Percentiles rank a stretch among this genome's conserved stretches.
Conservation (phyloP, 2,888 invertebrate species). For the Hylaea fasciaria region DNA sequence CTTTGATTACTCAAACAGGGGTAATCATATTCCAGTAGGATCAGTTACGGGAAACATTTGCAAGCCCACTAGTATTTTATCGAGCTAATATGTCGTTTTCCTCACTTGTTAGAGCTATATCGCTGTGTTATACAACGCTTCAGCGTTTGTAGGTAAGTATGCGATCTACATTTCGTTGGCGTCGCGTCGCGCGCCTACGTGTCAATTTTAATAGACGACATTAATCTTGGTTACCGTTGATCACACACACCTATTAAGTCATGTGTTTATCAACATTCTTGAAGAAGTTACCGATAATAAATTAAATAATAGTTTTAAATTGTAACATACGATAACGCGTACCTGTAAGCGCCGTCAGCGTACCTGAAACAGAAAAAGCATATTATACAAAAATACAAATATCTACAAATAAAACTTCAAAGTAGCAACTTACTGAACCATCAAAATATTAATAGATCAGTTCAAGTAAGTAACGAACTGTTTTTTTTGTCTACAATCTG, state of each 20-base stretch:
- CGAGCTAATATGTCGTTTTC: neutral
- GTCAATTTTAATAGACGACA: slow-evolving; percentile 46
- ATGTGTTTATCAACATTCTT: slow-evolving; percentile 43
- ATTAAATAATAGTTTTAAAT: slow-evolving; percentile 24
- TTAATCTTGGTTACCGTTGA: slow-evolving; percentile 45
- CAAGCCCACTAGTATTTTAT: too few species aligned
- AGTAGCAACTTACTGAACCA: too few species aligned
- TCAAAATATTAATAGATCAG: neutral
- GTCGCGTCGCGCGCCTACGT: slow-evolving; percentile 33
- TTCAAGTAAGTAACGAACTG: too few species aligned
- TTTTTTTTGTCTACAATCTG: too few species aligned
- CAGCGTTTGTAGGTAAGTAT: slow-evolving; percentile 46
- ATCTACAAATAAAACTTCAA: neutral
- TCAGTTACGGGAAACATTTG: neutral
- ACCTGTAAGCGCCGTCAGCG: slow-evolving; percentile 15
- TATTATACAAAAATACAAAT: slow-evolving; percentile 3
- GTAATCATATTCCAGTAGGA: too few species aligned
- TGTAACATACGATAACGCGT: slow-evolving; percentile 35
- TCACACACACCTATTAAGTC: slow-evolving; percentile 40
- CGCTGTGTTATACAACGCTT: slow-evolving; percentile 13
- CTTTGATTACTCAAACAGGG: neutral
- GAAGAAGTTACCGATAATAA: slow-evolving; percentile 35
- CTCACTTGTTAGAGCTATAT: slow-evolving; percentile 1
- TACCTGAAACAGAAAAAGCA: slow-evolving; percentile 47
- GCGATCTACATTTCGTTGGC: slow-evolving; percentile 48